Percentiles rank a stretch among this genome's conserved stretches.
Evolutionary conservation across 2,797 vertebrate genomes (phyloP).

Genomic region (Smutsia gigantea): DNA sequence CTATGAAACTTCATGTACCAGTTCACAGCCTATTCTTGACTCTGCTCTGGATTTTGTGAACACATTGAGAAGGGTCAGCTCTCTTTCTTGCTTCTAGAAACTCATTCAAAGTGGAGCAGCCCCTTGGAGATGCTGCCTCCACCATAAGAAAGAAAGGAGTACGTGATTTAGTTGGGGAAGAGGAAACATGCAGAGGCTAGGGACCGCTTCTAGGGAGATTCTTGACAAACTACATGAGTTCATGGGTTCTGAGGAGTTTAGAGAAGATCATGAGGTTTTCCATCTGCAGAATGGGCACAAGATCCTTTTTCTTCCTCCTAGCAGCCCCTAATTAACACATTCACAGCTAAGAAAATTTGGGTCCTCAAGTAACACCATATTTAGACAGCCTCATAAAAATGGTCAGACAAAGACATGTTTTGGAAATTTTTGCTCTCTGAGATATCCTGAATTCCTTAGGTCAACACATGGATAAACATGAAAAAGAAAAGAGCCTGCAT

Average conservation of each 20-base stretch:
- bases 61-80: not conserved
- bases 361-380: not conserved
- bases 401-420: not conserved
- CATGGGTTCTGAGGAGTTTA: not conserved
- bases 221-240: not conserved
- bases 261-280: not conserved
- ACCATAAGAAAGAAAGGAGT: not conserved
- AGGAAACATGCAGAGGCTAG: rapidly evolving
- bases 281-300: not conserved
- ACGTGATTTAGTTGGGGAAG: not conserved
- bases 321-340: not conserved
- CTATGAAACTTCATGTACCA: not conserved
- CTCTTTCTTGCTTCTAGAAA: slow-evolving; percentile 14
- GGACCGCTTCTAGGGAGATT: not conserved
- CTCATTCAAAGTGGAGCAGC: not conserved
- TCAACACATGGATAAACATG: not conserved
- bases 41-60: not conserved
- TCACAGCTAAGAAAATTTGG: not conserved
- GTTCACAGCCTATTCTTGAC: not conserved
- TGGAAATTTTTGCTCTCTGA: not conserved
- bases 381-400: not conserved
- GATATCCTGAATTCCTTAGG: slow-evolving; percentile 44
- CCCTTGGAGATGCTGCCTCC: no score
- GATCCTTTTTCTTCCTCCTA: not conserved
- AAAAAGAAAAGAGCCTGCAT: not conserved